Percentiles rank a stretch among this genome's conserved stretches.
phyloP scores from a whole-genome alignment of 2,888 invertebrate species.

The Coronaproctus castanopsis region DNA sequence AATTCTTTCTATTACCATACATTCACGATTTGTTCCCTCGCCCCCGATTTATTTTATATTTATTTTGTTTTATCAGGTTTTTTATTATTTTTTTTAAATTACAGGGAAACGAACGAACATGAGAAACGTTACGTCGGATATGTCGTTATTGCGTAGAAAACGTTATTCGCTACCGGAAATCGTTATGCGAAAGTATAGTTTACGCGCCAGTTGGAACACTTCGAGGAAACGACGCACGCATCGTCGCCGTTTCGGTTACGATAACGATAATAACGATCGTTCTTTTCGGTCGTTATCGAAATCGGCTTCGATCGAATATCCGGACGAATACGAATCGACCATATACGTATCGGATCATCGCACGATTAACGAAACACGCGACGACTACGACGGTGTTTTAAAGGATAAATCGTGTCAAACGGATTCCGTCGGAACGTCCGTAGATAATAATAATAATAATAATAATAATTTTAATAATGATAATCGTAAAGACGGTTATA shows the following conservation, averaged over 20 bases:
- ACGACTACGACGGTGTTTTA: not conserved
- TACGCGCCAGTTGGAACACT: not conserved
- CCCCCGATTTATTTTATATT: too few relatives aligned
- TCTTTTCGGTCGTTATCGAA: not conserved
- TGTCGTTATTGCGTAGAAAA: not conserved
- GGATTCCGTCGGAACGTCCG: not conserved
- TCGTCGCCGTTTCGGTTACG: not conserved
- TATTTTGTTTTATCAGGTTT: too few relatives aligned
- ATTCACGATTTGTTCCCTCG: too few relatives aligned
- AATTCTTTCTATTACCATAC: too few relatives aligned
- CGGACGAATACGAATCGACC: not conserved
- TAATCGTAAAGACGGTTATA: too few relatives aligned
- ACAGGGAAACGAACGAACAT: not conserved
- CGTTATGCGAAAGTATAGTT: slow-evolving; percentile 10
- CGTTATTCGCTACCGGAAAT: slow-evolving; percentile 12
- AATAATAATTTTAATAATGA: too few relatives aligned
- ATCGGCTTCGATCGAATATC: not conserved
- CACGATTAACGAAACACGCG: not conserved
- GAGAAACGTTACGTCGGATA: not conserved
- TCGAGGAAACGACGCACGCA: not conserved
- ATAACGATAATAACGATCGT: not conserved
- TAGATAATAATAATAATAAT: too few relatives aligned
- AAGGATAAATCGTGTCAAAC: slow-evolving; percentile 9
- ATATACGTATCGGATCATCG: not conserved
- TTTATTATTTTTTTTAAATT: not conserved